These are phyloP conservation scores for Protonibea diacanthus DNA, from an alignment of 2,797 vertebrate species.

Conservation along the genomic window DNA sequence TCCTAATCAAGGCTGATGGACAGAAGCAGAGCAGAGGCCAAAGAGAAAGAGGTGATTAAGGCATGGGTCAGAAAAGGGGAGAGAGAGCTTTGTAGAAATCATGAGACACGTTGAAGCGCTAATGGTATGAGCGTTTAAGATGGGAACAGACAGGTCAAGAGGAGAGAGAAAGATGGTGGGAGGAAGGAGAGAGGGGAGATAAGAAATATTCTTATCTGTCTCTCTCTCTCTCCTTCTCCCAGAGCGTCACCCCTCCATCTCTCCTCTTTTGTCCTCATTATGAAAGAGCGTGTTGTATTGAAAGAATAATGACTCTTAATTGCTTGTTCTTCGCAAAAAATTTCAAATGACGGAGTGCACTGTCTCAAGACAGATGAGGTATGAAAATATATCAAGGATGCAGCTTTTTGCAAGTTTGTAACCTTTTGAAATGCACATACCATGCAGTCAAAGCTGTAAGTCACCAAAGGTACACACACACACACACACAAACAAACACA, in stretches of 20 bases:
- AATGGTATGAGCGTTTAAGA: constrained; percentile 31
- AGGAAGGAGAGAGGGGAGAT: constrained; percentile 3
- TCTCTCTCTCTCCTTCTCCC: constrained; percentile 12
- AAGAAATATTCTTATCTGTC: constrained; percentile 14
- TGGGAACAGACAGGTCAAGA: constrained; percentile 21
- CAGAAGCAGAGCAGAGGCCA: constrained; percentile 21
- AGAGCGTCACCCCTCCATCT: constrained; percentile 22
- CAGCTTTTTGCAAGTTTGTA: constrained; percentile 43
- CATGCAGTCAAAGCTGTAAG: constrained; percentile 39
- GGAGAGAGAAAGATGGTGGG: constrained; percentile 3
- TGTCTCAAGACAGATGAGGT: constrained; percentile 45
- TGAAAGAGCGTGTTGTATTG: constrained; percentile 38
- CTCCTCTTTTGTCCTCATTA: constrained; percentile 57
- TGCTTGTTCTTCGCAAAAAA: constrained; percentile 40
- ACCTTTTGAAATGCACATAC: constrained; percentile 56
- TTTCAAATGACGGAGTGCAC: constrained; percentile 32
- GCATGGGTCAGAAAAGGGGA: constrained; percentile 22
- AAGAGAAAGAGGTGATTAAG: constrained; percentile 42
- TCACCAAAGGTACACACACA: not conserved
- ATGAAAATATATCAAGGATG: constrained; percentile 31
- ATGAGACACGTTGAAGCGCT: constrained; percentile 24
- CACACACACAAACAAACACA: constrained; percentile 13
- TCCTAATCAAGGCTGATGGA: constrained; percentile 52
- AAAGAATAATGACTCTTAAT: constrained; percentile 67
- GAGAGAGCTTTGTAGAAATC: constrained; percentile 19